These are phyloP conservation scores for Sminthurides bifidus DNA, from an alignment of 1,140 invertebrate genomes.

Conservation along the genomic window DNA sequence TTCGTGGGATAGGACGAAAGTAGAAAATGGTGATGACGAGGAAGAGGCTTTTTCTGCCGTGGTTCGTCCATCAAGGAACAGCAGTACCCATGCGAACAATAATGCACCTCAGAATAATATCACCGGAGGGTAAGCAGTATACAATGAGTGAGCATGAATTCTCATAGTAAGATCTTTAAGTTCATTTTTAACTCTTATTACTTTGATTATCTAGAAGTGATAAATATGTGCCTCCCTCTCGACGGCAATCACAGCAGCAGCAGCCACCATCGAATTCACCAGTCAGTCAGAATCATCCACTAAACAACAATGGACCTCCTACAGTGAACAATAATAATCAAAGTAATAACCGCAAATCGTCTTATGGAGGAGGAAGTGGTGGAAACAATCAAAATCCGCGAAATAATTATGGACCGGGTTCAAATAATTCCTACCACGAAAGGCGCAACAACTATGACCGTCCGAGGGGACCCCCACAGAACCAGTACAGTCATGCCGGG, in stretches of 20 bases:
- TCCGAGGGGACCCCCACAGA: constrained; percentile 8
- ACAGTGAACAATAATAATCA: constrained; percentile 17
- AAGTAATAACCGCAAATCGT: constrained; percentile 14
- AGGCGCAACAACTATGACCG: constrained; percentile 3
- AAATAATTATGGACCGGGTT: constrained; percentile 8
- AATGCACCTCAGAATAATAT: not conserved
- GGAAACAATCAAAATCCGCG: constrained; percentile 18
- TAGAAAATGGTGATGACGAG: constrained; percentile 87
- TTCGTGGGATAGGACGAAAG: constrained; percentile 62
- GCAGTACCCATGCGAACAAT: constrained; percentile 16
- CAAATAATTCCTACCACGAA: constrained; percentile 21
- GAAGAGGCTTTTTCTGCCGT: constrained; percentile 54
- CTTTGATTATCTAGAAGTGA: constrained; percentile 36
- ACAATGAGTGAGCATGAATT: too few relatives aligned
- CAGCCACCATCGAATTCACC: constrained; percentile 7
- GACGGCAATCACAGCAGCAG: constrained; percentile 39
- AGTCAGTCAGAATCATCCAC: constrained; percentile 6
- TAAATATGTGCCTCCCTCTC: constrained; percentile 65
- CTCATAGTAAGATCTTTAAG: too few relatives aligned
- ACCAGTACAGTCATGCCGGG: constrained; percentile 7
- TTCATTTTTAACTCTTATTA: too few relatives aligned
- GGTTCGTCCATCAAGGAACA: constrained; percentile 28
- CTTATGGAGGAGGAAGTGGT: too few relatives aligned
- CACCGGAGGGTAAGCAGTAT: too few relatives aligned
- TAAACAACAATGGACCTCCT: constrained; percentile 21